A percentile compares a stretch with the other conserved stretches of the same genome.
These are phyloP conservation scores for Bolinopsis microptera DNA, from an alignment of 37 sponge, comb jelly and placozoan species.

Conservation along the genomic window DNA sequence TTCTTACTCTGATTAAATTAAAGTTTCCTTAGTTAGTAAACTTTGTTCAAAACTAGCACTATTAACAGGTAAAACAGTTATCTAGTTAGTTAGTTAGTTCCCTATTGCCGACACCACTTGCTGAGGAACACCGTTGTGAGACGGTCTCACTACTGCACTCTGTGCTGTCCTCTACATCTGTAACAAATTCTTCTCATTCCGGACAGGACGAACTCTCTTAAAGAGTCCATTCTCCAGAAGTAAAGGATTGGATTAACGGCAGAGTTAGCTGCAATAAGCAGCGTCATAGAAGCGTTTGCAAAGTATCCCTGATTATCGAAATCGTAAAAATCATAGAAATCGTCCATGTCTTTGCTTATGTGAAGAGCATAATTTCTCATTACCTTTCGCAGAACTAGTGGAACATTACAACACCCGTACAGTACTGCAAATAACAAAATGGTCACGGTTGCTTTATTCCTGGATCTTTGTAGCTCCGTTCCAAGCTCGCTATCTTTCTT, in stretches of 20 bases:
- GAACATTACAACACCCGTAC: neutral
- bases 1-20: too few relatives aligned
- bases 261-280: neutral
- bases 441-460: neutral
- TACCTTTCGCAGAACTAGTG: neutral
- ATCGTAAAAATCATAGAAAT: neutral
- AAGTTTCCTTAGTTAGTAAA: too few relatives aligned
- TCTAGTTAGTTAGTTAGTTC: too few relatives aligned
- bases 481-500: neutral
- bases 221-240: neutral
- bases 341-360: neutral
- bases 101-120: too few relatives aligned
- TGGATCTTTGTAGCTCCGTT: neutral
- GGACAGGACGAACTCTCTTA: neutral
- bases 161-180: too few relatives aligned
- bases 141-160: neutral
- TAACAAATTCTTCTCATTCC: neutral
- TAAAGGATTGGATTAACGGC: neutral
- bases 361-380: neutral
- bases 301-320: neutral
- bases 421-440: neutral
- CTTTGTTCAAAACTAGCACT: too few relatives aligned
- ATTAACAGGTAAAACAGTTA: too few relatives aligned
- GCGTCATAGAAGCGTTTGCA: neutral
- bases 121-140: too few relatives aligned